Evolutionary conservation across 2,888 invertebrate species (phyloP).

Genomic region (Neoitamus cyanurus): DNA sequence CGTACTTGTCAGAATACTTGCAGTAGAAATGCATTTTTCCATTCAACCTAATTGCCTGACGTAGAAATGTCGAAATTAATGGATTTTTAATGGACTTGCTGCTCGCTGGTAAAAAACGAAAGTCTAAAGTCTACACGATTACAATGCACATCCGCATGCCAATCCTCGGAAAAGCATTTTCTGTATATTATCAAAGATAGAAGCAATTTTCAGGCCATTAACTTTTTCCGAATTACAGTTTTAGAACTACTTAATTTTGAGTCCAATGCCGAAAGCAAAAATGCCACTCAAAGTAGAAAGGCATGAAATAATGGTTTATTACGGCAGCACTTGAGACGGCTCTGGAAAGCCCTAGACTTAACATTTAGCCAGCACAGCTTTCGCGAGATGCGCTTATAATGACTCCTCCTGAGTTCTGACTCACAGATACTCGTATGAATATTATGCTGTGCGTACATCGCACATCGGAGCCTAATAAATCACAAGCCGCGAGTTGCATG

Average conservation of each 20-base stretch:
- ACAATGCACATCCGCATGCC: not conserved
- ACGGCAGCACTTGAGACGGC: not conserved
- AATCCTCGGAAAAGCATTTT: not conserved
- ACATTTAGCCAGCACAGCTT: not conserved
- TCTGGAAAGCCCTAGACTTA: not conserved
- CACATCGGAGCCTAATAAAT: no score
- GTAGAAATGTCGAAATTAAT: constrained; percentile 28
- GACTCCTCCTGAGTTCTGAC: no score
- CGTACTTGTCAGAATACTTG: not conserved
- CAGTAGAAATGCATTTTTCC: constrained; percentile 3
- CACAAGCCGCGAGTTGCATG: not conserved
- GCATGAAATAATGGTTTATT: not conserved
- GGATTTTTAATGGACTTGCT: constrained; percentile 34
- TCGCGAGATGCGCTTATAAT: not conserved
- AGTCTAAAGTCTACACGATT: not conserved
- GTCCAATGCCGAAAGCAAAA: not conserved
- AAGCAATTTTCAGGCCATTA: not conserved
- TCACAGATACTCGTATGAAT: not conserved
- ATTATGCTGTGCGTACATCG: no score
- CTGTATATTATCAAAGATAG: not conserved
- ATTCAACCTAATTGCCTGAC: constrained; percentile 1
- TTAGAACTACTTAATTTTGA: not conserved
- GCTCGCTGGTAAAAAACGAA: not conserved
- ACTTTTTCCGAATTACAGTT: not conserved
- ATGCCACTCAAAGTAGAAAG: not conserved